Conservation (phyloP, 2,888 invertebrate species). For the Drymonia ruficornis region DNA sequence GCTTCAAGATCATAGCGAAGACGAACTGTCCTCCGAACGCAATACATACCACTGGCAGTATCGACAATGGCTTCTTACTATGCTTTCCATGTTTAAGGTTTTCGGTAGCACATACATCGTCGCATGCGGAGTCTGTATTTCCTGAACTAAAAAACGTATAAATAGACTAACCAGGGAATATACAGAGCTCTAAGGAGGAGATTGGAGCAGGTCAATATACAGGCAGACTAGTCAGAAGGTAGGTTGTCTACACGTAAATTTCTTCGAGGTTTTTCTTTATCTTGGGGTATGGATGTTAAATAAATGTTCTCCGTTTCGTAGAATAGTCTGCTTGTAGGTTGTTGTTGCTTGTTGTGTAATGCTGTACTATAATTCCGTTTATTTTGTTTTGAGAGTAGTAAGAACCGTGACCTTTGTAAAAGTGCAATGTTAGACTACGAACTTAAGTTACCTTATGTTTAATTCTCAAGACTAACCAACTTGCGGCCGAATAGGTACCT, state of each 20-base stretch:
- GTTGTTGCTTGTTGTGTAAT: background rate
- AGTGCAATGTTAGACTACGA: background rate
- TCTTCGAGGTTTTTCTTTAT: background rate
- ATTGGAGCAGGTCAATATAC: too few species aligned
- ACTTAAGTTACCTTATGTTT: background rate
- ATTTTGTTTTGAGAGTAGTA: background rate
- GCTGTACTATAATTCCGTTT: background rate
- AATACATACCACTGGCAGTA: constrained; percentile 90
- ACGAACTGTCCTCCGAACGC: constrained; percentile 93
- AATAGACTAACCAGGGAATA: too few species aligned
- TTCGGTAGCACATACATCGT: background rate
- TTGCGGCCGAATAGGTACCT: too few species aligned
- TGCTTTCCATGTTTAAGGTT: constrained; percentile 14
- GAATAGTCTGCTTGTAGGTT: background rate
- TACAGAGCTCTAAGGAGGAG: too few species aligned
- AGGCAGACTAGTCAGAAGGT: background rate
- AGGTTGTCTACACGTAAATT: background rate
- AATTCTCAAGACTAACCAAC: too few species aligned
- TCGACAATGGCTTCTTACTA: constrained; percentile 85
- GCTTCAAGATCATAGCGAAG: constrained; percentile 90
- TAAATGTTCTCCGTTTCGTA: background rate
- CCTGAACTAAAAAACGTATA: constrained; percentile 11
- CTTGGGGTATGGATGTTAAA: background rate
- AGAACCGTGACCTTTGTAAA: background rate
- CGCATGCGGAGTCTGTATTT: constrained; percentile 4